Evolutionary conservation across 53 echinoderm and acorn worm species (phyloP).

Genomic region (Holothuria scabra): DNA sequence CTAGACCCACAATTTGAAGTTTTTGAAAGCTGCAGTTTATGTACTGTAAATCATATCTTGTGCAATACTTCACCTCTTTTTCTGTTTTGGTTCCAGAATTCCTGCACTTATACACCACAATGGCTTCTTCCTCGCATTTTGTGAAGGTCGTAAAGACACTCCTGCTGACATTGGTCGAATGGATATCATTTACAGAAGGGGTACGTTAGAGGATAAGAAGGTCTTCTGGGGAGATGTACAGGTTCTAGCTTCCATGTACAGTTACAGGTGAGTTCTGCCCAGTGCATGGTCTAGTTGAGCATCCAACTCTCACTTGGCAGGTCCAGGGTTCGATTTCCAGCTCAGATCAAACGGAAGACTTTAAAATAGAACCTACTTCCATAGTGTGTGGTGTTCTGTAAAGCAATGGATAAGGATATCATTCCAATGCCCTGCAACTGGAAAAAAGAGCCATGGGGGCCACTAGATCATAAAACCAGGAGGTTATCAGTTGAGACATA

Average conservation of each 20-base stretch:
- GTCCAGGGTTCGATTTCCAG: too few species aligned
- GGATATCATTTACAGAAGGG: slow-evolving; percentile 80
- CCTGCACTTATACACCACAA: slow-evolving; percentile 86
- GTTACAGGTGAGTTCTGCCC: slow-evolving; percentile 68
- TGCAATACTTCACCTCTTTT: not conserved
- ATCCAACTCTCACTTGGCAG: too few species aligned
- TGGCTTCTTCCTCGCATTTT: slow-evolving; percentile 86
- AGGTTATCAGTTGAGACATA: too few species aligned
- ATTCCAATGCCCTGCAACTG: too few species aligned
- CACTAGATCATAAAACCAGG: too few species aligned
- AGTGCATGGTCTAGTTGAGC: not conserved
- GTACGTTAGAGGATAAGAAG: slow-evolving; percentile 60
- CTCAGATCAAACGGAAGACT: too few species aligned
- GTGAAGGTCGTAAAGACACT: slow-evolving; percentile 88
- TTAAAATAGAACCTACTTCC: too few species aligned
- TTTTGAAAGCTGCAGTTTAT: not conserved
- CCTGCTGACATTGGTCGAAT: slow-evolving; percentile 78
- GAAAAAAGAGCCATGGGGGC: too few species aligned
- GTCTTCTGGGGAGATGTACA: slow-evolving; percentile 80
- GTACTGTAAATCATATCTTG: not conserved
- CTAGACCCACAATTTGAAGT: too few species aligned
- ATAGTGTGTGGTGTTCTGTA: too few species aligned
- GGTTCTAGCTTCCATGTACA: slow-evolving; percentile 69
- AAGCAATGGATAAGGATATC: too few species aligned
- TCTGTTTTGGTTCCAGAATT: slow-evolving; percentile 57